Evolutionary conservation across 2,113 vertebrate species (phyloP).

Genomic region (Coracopsis vasa): DNA sequence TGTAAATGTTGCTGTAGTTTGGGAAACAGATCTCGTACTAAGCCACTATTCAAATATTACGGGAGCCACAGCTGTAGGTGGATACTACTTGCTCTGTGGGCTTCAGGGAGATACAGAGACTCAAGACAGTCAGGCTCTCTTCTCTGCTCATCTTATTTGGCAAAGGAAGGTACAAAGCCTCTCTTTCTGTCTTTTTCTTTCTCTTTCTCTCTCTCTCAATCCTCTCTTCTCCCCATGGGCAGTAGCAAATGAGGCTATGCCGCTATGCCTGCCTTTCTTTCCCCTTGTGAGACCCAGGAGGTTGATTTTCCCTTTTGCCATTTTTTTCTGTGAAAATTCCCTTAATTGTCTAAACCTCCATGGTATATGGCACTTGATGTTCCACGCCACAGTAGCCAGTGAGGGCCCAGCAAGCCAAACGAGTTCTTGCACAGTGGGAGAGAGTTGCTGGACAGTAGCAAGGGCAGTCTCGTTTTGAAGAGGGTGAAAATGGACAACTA

Average conservation of each 20-base stretch:
- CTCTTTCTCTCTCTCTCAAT: not conserved
- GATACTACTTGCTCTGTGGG: not conserved
- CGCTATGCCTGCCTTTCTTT: not conserved
- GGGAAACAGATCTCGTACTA: not conserved
- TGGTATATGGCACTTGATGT: not conserved
- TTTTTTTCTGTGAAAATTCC: not conserved
- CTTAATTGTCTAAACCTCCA: not conserved
- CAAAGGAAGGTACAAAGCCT: not conserved
- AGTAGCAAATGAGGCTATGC: not conserved
- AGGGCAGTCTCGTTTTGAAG: not conserved
- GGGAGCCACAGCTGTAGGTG: not conserved
- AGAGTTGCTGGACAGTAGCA: not conserved
- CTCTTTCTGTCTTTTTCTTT: too few relatives aligned
- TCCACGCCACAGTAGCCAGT: not conserved
- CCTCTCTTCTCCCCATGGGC: not conserved
- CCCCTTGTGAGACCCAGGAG: rapidly evolving
- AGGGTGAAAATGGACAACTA: not conserved
- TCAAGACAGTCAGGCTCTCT: not conserved
- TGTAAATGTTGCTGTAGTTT: not conserved
- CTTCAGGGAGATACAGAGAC: not conserved
- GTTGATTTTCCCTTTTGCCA: not conserved
- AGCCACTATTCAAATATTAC: not conserved
- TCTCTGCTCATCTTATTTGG: not conserved
- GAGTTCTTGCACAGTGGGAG: rapidly evolving
- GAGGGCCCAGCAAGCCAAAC: rapidly evolving